Evolutionary conservation across 1,140 invertebrate species (phyloP), one percentile per base, ranked within the genome.

Genomic region (Caenorhabditis briggsae): DNA sequence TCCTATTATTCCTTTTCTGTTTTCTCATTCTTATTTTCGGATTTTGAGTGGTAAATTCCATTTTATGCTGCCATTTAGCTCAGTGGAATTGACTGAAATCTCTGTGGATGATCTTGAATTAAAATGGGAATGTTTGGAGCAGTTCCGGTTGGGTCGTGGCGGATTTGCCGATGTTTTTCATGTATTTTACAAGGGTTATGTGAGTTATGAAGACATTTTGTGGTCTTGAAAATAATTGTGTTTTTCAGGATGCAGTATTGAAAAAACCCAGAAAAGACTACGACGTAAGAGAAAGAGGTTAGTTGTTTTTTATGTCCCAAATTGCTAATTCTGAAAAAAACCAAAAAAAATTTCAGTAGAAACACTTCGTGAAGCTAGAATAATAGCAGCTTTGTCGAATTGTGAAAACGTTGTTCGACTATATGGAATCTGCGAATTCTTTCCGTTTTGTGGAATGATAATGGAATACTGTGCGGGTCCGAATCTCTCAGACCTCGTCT

Each of bases 241-340:
- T 78, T 78, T 70, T 70, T n/a, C 41, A 70, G 65, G 65, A 78
- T n/a, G 70, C 70, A n/a, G 70, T 78, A 9, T n/a, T 78, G 11
- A 78, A 50, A 50, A n/a, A 46, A 5, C 33, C 70, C 12, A 50
- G 2, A 50, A 78, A 50, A 20, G 46, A 25, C 12, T 78, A 78
- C 46, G 50, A 46, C 11, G 46, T 12, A 23, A 20, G 50, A 50
- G 70, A 50, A 23, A 50, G 20, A 78, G 46, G 70, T 78, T 2
- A 78, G 33, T 70, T 70, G 2, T 11, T 78, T 78, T 23, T 25
- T 11, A 53, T 16, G 1, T 53, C 50, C 16, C 50, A 16, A 2
- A 5, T 16, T 53, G 16, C 9, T 11, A 53, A n/a, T 58, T 58
- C 2, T 58, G 5, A 53, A 53, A 53, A 53, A 53, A 53, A 53